Evolutionary conservation across 2,888 invertebrate species (phyloP).

Genomic region (Acrobasis consociella): DNA sequence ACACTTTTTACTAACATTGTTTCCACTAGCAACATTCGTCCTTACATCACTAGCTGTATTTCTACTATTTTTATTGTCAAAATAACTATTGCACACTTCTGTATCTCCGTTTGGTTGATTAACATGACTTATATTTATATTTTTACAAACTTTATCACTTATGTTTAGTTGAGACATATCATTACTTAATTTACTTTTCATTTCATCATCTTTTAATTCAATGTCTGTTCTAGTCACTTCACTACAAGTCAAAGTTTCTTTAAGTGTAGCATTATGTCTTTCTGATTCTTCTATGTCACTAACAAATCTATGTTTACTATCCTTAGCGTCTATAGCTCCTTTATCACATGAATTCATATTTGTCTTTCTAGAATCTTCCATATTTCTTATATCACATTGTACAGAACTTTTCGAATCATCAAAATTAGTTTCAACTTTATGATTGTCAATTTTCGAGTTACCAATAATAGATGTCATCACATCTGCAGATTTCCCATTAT

Average conservation of each 20-base stretch:
- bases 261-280: neutral
- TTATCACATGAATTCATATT: too few relatives aligned
- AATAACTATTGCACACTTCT: constrained; percentile 6
- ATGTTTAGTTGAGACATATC: neutral
- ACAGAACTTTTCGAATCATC: too few relatives aligned
- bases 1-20: constrained; percentile 17
- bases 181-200: neutral
- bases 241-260: neutral
- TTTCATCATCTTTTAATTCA: constrained; percentile 1
- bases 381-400: too few relatives aligned
- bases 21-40: constrained; percentile 19
- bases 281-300: too few relatives aligned
- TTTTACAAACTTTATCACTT: neutral
- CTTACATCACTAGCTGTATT: constrained; percentile 28
- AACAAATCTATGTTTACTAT: too few relatives aligned
- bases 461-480: too few relatives aligned
- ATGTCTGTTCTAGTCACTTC: constrained; percentile 31
- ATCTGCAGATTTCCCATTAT: too few relatives aligned
- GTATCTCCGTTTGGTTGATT: constrained; percentile 12
- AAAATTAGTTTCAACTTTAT: too few relatives aligned
- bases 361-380: too few relatives aligned
- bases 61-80: neutral
- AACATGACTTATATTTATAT: neutral
- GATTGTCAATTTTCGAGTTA: too few relatives aligned
- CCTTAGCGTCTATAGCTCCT: too few relatives aligned